Percentiles rank a stretch among this genome's conserved stretches.
Evolutionary conservation across 2,888 invertebrate genomes (phyloP).

Genomic region (Rhorus exstirpatorius): DNA sequence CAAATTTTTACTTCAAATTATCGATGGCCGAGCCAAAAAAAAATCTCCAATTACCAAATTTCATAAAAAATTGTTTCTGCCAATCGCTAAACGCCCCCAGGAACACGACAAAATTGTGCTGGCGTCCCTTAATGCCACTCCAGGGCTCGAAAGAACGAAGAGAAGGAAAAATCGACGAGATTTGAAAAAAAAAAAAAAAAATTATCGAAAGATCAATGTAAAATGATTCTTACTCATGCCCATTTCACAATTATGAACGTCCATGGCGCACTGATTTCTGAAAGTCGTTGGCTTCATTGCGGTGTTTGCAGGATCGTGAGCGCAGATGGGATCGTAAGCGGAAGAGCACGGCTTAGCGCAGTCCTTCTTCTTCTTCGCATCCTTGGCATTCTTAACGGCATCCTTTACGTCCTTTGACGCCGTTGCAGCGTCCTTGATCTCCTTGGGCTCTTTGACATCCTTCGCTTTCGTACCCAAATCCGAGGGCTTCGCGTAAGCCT

Average conservation of each 20-base stretch:
- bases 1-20: too few species aligned
- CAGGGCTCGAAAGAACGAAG: too few species aligned
- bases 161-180: too few species aligned
- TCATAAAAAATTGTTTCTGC: too few species aligned
- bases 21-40: too few species aligned
- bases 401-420: constrained; percentile 82
- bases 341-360: constrained; percentile 85
- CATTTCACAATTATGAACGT: constrained; percentile 90
- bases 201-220: background rate
- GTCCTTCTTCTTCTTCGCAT: constrained; percentile 89
- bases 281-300: constrained; percentile 87
- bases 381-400: constrained; percentile 87
- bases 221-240: constrained; percentile 87
- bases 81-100: too few species aligned
- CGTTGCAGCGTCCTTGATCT: constrained; percentile 75
- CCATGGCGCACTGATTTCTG: constrained; percentile 89
- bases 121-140: too few species aligned
- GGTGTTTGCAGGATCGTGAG: constrained; percentile 88
- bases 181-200: constrained; percentile 1
- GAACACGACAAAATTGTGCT: too few species aligned
- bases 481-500: constrained; percentile 68
- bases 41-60: too few species aligned
- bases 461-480: constrained; percentile 71
- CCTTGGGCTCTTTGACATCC: constrained; percentile 75
- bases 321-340: constrained; percentile 89